Conservation (phyloP, 2,888 invertebrate species). For the Tetanocera ferruginea region DNA sequence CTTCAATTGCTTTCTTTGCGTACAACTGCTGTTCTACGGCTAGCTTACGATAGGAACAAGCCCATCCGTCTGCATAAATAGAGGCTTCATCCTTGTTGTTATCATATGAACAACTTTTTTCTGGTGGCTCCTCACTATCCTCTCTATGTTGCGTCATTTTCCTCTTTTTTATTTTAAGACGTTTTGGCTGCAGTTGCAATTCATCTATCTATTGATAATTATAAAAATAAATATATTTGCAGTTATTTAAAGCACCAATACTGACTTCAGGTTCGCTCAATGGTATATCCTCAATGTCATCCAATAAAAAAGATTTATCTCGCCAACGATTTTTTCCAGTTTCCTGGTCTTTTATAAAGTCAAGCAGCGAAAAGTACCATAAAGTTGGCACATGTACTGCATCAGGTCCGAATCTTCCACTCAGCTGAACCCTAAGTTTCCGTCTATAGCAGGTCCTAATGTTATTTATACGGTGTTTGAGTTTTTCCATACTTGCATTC, state of each 20-base stretch:
- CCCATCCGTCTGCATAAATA: slow-evolving; percentile 27
- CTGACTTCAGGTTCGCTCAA: too few species aligned
- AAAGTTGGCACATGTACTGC: slow-evolving; percentile 31
- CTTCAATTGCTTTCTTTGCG: slow-evolving; percentile 26
- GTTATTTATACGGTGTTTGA: slow-evolving; percentile 24
- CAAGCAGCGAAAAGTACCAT: slow-evolving; percentile 39
- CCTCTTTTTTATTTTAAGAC: neutral
- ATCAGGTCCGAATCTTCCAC: slow-evolving; percentile 4
- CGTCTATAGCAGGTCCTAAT: slow-evolving; percentile 31
- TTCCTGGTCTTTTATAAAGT: slow-evolving; percentile 33
- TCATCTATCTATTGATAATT: neutral
- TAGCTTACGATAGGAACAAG: slow-evolving; percentile 24
- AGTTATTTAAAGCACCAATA: too few species aligned
- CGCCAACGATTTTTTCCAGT: neutral
- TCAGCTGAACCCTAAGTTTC: slow-evolving; percentile 27
- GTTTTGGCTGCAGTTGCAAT: neutral
- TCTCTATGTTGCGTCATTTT: neutral
- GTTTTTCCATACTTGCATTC: slow-evolving; percentile 18
- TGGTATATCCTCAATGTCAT: too few species aligned
- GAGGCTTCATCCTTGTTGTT: slow-evolving; percentile 13
- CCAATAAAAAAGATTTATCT: too few species aligned
- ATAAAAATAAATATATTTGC: too few species aligned
- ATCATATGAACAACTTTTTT: neutral
- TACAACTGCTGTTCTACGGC: slow-evolving; percentile 2
- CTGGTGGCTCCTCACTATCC: neutral